Conservation (phyloP, 2,797 vertebrate genomes). For the Crypturellus tataupa region DNA sequence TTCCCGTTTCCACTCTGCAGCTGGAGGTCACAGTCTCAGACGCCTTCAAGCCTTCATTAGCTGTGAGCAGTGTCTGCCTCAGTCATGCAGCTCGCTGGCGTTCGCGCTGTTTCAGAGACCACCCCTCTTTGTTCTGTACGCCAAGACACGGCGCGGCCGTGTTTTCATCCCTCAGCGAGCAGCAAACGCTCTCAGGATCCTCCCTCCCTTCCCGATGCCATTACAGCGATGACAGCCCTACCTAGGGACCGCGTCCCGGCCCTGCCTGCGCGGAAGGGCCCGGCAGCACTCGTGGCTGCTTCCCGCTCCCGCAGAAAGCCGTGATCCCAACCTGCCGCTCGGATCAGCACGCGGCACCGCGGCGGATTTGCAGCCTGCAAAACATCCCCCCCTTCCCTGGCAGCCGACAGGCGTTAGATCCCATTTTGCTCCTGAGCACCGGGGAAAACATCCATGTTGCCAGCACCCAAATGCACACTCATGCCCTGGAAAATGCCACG, state of each 20-base stretch:
- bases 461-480: neutral
- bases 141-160: slow-evolving; percentile 20
- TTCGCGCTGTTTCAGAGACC: slow-evolving; percentile 24
- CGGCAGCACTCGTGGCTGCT: neutral
- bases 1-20: neutral
- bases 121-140: slow-evolving; percentile 40
- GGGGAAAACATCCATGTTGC: neutral
- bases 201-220: neutral
- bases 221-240: neutral
- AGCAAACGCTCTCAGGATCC: neutral
- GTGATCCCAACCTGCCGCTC: slow-evolving; percentile 11
- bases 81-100: neutral
- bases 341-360: slow-evolving; percentile 19
- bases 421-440: neutral
- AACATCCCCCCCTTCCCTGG: slow-evolving; percentile 11
- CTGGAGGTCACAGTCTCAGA: neutral
- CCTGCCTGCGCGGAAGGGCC: neutral
- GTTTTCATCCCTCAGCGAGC: slow-evolving; percentile 13
- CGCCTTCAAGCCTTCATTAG: neutral
- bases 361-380: slow-evolving; percentile 30
- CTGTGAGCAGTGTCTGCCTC: neutral
- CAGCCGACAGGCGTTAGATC: neutral
- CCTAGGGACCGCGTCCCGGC: neutral
- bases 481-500: neutral
- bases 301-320: slow-evolving; percentile 23